Base-by-base conservation (phyloP, 2,113 vertebrate species). In the Rhynchomys soricoides region DNA sequence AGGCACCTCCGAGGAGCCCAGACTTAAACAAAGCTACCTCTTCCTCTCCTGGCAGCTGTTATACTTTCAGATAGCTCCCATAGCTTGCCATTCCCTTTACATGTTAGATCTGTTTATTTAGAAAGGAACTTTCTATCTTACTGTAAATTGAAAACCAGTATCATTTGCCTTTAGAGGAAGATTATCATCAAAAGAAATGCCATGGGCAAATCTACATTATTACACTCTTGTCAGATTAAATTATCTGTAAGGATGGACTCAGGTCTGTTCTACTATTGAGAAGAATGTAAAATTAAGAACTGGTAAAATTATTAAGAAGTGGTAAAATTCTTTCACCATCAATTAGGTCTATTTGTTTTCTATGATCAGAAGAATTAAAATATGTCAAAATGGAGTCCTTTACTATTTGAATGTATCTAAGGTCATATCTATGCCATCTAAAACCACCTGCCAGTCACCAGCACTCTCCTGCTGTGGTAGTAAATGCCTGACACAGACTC, bases 101-200 rank as follows among this genome's bases (percentile, higher is more conserved):
- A 90, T 70, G 78, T 74, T 57, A 79, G 43, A 88, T 62, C 16
- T 11, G 86, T 57, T 93, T 86, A 66, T 79, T 94, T 96, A 83
- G 88, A 87, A 91, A 75, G 50, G 66, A 66, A 64, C 19, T 77
- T 97, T 82, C 34, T 81, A 40, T 87, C 26, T 92, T 62, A 83
- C 29, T 92, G 52, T 24, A 59, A 66, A 52, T 68, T 86, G 26
- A 94, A 89, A 96, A 40, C 22, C 15, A 81, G 4, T 34, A 75
- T 77, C 5, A 86, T 73, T 95, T 97, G 29, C 71, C 52, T 94
- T 66, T 79, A 74, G 79, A 64, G 59, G n/a, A 92, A 90, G 68
- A 73, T 73, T 45, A 89, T 57, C 22, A 82, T 93, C 11, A 81
- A 95, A 95, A 95, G 82, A 90, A 92, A 75, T 81, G 29, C 0